Conservation (phyloP, 2,888 invertebrate genomes). For the Steinernema carpocapsae region DNA sequence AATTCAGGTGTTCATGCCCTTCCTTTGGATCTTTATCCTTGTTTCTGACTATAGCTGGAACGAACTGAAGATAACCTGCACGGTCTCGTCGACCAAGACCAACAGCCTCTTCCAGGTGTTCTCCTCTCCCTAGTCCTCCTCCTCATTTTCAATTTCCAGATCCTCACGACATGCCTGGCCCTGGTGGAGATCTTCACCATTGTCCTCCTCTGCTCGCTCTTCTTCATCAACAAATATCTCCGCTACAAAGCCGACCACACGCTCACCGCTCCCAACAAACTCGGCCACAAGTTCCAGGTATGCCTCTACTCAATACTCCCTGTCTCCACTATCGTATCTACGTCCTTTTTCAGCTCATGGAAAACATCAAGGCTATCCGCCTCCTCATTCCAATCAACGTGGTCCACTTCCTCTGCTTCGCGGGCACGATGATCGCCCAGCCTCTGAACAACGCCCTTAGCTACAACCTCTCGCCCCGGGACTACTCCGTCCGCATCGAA, state of each 20-base stretch:
- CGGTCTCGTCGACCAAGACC: conserved; percentile 11
- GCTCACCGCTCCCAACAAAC: conserved; percentile 11
- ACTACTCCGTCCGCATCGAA: conserved; percentile 20
- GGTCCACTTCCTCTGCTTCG: conserved; percentile 30
- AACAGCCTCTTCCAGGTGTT: conserved; percentile 13
- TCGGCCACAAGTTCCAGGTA: conserved; percentile 31
- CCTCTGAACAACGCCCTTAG: conserved; percentile 24
- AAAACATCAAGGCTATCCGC: conserved; percentile 20
- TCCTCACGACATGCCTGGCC: neutral
- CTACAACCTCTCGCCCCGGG: conserved; percentile 22
- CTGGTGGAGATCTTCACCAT: neutral
- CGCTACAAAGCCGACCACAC: neutral
- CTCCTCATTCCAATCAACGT: conserved; percentile 22
- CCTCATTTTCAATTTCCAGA: neutral
- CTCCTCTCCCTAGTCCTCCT: no score
- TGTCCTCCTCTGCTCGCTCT: conserved; percentile 15
- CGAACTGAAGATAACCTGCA: conserved; percentile 31
- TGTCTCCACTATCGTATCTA: neutral
- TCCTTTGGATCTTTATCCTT: conserved; percentile 6
- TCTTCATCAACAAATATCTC: conserved; percentile 27
- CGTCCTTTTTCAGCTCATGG: conserved; percentile 14
- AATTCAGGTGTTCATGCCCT: conserved; percentile 1
- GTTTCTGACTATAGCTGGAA: conserved; percentile 15
- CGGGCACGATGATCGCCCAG: conserved; percentile 31
- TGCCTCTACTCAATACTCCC: neutral